Evolutionary conservation across 2,113 vertebrate genomes (phyloP), one percentile per base, ranked within the genome.

Genomic region (Rhinoderma darwinii): DNA sequence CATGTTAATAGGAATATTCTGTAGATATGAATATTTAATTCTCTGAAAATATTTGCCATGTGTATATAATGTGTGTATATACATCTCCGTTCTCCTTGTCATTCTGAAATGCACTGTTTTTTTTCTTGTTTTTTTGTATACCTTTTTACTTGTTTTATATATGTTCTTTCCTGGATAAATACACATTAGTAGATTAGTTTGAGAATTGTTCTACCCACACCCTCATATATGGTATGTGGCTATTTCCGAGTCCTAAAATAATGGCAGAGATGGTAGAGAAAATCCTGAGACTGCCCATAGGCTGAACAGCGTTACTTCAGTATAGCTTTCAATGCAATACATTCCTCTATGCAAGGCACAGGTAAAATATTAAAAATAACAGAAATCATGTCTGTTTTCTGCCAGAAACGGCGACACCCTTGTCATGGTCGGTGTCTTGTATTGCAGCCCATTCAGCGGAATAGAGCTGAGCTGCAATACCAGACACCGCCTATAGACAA

Each of bases 31-130:
- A 73, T 82, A 61, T 86, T 86, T 32, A 77, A 41, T 56, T 37
- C 1, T 7, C 35, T 86, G 50, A 44, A 32, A 17, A 72, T 72
- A 70, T 77, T 74, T 86, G 72, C 83, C 43, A 30, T 86, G 43
- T 86, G 84, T 86, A 86, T 81, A 86, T 72, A 81, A 20, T 61
- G 77, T 86, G 59, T 51, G 70, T 78, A 39, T 74, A 54, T 86
- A 80, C 35, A 56, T 79, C 25, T 70, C 70, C 47, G 56, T 54
- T 27, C 27, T 75, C 43, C 47, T 54, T 86, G 66, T 47, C 74
- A 81, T 72, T 43, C 32, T 81, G 77, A 81, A 56, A 81, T 86
- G 77, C 84, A 86, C 66, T 86, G 75, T 70, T 79, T 79, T 44
- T 70, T 56, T 27, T 37, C 39, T 35, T 17, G 14, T 86, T 44